Conservation (phyloP, 2,113 vertebrate species). For the Danionella cerebrum region DNA sequence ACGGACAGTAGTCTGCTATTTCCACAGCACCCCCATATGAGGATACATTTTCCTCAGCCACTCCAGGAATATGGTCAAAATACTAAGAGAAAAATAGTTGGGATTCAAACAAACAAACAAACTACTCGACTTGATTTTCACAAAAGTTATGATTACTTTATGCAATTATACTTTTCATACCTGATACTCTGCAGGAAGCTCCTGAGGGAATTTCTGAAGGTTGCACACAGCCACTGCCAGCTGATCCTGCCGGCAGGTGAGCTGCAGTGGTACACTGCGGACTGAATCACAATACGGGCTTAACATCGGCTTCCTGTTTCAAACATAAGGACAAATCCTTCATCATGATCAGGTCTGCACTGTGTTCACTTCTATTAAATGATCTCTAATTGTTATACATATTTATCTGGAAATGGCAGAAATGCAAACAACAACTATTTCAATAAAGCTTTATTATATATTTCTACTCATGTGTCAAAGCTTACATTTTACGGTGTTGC, state of each 20-base stretch:
- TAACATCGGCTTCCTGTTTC: slow-evolving; percentile 65
- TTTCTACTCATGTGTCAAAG: not conserved
- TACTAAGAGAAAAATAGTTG: no score
- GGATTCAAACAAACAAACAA: not conserved
- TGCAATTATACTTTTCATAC: slow-evolving; percentile 47
- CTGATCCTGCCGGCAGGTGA: slow-evolving; percentile 95
- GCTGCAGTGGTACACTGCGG: slow-evolving; percentile 81
- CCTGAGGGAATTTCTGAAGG: slow-evolving; percentile 79
- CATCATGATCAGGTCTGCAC: no score
- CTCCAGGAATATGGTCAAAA: slow-evolving; percentile 79
- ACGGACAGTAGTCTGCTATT: slow-evolving; percentile 95
- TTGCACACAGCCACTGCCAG: slow-evolving; percentile 95
- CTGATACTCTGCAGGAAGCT: slow-evolving; percentile 89
- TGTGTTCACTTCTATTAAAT: no score
- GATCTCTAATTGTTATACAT: no score
- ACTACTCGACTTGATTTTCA: no score
- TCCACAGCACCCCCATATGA: slow-evolving; percentile 91
- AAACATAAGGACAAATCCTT: not conserved
- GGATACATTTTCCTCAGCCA: slow-evolving; percentile 70
- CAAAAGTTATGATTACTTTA: no score
- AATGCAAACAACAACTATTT: no score
- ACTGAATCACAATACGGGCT: slow-evolving; percentile 85
- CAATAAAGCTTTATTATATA: no score
- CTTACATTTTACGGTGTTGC: slow-evolving; percentile 75
- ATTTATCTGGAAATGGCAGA: no score